Percentiles rank a stretch among this genome's conserved stretches.
These are phyloP conservation scores for Cotesia congregata DNA, from an alignment of 2,888 invertebrate species.

Conservation along the genomic window DNA sequence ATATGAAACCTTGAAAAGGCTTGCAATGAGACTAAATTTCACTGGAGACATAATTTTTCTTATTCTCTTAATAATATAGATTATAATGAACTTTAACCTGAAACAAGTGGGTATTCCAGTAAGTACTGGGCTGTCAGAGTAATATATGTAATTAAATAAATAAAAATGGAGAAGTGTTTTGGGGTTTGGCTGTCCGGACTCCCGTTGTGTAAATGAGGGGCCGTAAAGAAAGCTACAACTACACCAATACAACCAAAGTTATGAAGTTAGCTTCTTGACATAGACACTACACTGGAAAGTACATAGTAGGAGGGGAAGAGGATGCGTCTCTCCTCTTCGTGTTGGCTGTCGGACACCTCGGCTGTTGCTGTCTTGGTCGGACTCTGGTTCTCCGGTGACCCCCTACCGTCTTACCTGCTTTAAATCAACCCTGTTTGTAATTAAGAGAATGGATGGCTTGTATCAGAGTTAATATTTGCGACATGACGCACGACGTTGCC, in stretches of 20 bases:
- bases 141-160: constrained; percentile 10
- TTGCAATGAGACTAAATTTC: no score
- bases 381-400: constrained; percentile 56
- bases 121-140: neutral
- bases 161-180: constrained; percentile 49
- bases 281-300: no score
- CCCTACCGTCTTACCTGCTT: constrained; percentile 65
- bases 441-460: constrained; percentile 71
- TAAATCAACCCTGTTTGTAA: constrained; percentile 71
- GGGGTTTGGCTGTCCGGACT: constrained; percentile 39
- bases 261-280: neutral
- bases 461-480: constrained; percentile 71
- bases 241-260: neutral
- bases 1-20: no score
- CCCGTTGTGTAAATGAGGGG: constrained; percentile 65
- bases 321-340: constrained; percentile 7
- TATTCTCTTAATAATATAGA: neutral
- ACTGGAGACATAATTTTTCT: no score
- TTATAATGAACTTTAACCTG: neutral
- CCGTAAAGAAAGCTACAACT: constrained; percentile 60
- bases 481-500: constrained; percentile 68
- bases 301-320: constrained; percentile 39
- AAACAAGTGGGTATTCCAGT: no score
- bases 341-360: constrained; percentile 4
- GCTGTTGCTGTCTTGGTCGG: constrained; percentile 32